Evolutionary conservation across 1,140 invertebrate genomes (phyloP).

Genomic region (Pemphigus obesinymphae): DNA sequence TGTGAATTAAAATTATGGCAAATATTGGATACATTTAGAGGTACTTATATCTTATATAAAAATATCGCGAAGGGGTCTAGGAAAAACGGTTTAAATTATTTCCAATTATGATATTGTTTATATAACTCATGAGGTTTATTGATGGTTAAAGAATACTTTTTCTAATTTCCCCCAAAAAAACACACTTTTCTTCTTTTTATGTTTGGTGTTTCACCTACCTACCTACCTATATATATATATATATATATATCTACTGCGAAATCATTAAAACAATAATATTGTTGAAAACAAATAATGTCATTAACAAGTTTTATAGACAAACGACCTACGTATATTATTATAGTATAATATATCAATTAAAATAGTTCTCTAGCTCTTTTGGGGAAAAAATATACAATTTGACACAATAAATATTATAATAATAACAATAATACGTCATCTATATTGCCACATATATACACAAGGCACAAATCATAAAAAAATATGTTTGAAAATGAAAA

Average conservation of each 20-base stretch:
- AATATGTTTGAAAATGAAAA: not conserved
- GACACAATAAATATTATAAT: not conserved
- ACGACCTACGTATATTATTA: not conserved
- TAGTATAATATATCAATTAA: not conserved
- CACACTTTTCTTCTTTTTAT: not conserved
- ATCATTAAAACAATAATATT: conserved; percentile 1
- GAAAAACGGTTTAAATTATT: not conserved
- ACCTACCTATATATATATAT: too few species aligned
- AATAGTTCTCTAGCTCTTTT: not conserved
- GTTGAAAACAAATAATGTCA: not conserved
- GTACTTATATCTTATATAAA: not conserved
- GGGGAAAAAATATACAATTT: not conserved
- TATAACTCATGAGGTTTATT: too few species aligned
- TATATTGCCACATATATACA: not conserved
- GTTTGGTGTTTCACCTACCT: not conserved
- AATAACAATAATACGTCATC: not conserved
- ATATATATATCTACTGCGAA: too few species aligned
- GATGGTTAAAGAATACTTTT: too few species aligned
- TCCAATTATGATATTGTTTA: too few species aligned
- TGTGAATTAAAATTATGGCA: not conserved
- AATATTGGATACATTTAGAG: not conserved
- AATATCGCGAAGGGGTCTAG: not conserved
- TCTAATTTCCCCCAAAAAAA: too few species aligned
- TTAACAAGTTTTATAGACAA: not conserved
- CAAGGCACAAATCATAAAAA: not conserved